Conservation (phyloP, 2,797 vertebrate species). For the Sphenodon punctatus region DNA sequence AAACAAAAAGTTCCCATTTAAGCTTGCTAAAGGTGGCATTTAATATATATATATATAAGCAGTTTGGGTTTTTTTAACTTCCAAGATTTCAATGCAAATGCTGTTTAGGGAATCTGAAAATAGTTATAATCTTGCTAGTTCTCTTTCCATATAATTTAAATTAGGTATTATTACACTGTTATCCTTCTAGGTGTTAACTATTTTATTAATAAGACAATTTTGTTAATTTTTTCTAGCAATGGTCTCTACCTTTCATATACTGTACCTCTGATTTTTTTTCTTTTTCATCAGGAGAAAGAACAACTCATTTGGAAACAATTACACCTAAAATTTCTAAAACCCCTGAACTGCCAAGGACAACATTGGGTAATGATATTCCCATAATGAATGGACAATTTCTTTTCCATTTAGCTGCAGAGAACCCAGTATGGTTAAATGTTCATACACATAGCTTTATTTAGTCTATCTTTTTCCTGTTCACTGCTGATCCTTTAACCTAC, state of each 20-base stretch:
- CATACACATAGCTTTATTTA: neutral
- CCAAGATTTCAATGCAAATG: no score
- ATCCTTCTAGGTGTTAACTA: neutral
- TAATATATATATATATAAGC: no score
- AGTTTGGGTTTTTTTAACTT: no score
- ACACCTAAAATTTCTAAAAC: conserved; percentile 37
- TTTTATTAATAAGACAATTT: neutral
- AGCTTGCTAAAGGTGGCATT: neutral
- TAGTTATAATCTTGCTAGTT: no score
- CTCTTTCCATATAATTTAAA: no score
- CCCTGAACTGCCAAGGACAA: conserved; percentile 7
- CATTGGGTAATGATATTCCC: conserved; percentile 7
- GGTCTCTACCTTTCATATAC: neutral
- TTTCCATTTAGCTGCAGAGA: neutral
- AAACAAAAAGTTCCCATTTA: neutral
- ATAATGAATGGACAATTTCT: neutral
- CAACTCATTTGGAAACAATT: conserved; percentile 29
- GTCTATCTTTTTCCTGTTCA: neutral
- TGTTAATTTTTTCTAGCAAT: neutral
- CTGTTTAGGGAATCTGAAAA: no score
- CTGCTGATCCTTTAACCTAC: neutral
- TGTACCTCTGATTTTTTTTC: conserved; percentile 11
- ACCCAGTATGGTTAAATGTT: neutral
- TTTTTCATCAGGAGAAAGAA: conserved; percentile 42
- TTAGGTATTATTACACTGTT: neutral